Percentiles rank a stretch among this genome's conserved stretches.
Conservation (phyloP, 2,113 vertebrate genomes). For the Gavia stellata region DNA sequence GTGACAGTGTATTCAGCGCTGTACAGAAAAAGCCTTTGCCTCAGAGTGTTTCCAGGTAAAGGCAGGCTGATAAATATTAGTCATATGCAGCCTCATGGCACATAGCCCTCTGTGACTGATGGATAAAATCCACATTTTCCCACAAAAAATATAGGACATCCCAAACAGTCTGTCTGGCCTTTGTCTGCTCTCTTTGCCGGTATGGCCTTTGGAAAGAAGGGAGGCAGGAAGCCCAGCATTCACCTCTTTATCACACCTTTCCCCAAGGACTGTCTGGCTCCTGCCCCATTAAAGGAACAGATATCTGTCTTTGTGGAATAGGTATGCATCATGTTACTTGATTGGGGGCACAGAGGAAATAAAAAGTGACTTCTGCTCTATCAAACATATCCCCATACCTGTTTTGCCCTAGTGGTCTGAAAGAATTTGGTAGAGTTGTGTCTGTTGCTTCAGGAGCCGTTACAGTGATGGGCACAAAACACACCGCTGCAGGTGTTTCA, state of each 20-base stretch:
- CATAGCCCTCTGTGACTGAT: not conserved
- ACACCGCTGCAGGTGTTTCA: not conserved
- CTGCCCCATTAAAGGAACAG: not conserved
- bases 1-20: not conserved
- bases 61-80: not conserved
- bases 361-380: not conserved
- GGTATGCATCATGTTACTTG: not conserved
- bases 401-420: not conserved
- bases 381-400: not conserved
- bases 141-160: not conserved
- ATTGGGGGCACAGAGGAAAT: not conserved
- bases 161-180: fast-evolving
- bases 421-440: not conserved
- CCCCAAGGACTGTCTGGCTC: not conserved
- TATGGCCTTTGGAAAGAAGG: not conserved
- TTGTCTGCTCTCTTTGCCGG: not conserved
- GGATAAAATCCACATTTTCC: no score
- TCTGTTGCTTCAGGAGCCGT: not conserved
- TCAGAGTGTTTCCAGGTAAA: not conserved
- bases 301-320: not conserved
- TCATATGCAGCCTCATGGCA: not conserved
- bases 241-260: not conserved
- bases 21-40: not conserved
- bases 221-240: not conserved
- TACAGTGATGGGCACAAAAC: not conserved